Percentiles rank a stretch among this genome's conserved stretches.
Evolutionary conservation across 2,888 invertebrate species (phyloP).

Genomic region (Boloria selene): DNA sequence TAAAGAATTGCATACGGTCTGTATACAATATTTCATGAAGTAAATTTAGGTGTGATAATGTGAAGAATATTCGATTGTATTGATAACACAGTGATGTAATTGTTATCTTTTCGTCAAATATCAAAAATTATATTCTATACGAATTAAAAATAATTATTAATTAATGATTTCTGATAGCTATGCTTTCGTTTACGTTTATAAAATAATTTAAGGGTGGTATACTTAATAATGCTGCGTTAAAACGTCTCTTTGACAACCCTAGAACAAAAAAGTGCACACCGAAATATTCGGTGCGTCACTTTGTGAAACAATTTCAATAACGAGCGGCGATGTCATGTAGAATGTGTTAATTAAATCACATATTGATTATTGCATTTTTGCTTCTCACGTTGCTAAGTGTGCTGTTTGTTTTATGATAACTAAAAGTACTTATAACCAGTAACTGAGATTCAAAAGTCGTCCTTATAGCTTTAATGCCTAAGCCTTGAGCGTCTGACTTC

Average conservation of each 20-base stretch:
- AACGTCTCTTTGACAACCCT: slow-evolving; percentile 23
- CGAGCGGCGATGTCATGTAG: slow-evolving; percentile 30
- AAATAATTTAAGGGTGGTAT: neutral
- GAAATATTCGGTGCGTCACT: slow-evolving; percentile 28
- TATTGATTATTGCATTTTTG: slow-evolving; percentile 35
- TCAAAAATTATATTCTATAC: too few species aligned
- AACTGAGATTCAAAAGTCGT: too few species aligned
- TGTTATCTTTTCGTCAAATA: too few species aligned
- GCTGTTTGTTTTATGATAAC: slow-evolving; percentile 7
- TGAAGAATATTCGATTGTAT: too few species aligned
- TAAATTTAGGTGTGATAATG: too few species aligned
- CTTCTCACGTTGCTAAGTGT: slow-evolving; percentile 4
- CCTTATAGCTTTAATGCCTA: too few species aligned
- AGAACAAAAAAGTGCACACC: slow-evolving; percentile 14
- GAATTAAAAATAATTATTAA: too few species aligned
- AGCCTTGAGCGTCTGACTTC: neutral
- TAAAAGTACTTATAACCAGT: neutral
- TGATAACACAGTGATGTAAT: too few species aligned
- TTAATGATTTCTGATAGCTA: too few species aligned
- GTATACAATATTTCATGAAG: too few species aligned
- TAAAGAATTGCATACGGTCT: too few species aligned
- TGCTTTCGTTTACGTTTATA: too few species aligned
- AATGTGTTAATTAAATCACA: slow-evolving; percentile 39
- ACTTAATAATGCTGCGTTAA: neutral
- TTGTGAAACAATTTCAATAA: slow-evolving; percentile 37